Evolutionary conservation across 2,888 invertebrate genomes (phyloP), one percentile per base, ranked within the genome.

Genomic region (Andrena trimmerana): DNA sequence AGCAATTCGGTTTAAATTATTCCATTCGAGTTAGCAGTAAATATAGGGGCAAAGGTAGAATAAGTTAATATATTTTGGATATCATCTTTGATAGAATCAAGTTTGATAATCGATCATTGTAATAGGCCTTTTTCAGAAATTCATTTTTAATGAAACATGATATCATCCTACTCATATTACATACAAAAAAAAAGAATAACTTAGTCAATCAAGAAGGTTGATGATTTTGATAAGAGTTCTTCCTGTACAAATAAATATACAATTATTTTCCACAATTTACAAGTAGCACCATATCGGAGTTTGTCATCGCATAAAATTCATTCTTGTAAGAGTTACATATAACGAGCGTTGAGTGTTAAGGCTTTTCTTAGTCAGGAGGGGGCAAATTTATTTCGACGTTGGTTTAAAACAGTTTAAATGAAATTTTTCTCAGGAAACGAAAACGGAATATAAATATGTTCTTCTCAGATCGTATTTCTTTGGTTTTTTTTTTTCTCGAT

Each of bases 51-150:
- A 74, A 82, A 74, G 68, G 75, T 83, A 88, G 82, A 78, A 82
- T 85, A 84, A 79, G 77, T 86, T 86, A 68, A 83, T 73, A 85
- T 88, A 88, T 88, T 88, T 88, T 88, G 85, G 84, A 88, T 88
- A 88, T 82, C 70, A 75, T 72, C 66, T 81, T 78, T 81, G 76
- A 69, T 87, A 88, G 80, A 60, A 68, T 71, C 78, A 73, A 73
- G 63, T 79, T 81, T 73, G 72, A 80, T 81, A 81, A 81, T 79
- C 52, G 63, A 81, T 73, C 63, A 63, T 79, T 68, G 50, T 73
- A 63, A 73, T 57, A 73, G 57, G 68, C 73, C 79, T 81, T 81
- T 81, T 73, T 68, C 72, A 68, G 33, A 57, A 59, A 79, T 81
- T 81, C 79, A 81, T 79, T 73, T 68, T 63, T 79, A 72, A 72